Evolutionary conservation across 1,140 invertebrate genomes (phyloP).

Genomic region (Drosophila kepulauana): DNA sequence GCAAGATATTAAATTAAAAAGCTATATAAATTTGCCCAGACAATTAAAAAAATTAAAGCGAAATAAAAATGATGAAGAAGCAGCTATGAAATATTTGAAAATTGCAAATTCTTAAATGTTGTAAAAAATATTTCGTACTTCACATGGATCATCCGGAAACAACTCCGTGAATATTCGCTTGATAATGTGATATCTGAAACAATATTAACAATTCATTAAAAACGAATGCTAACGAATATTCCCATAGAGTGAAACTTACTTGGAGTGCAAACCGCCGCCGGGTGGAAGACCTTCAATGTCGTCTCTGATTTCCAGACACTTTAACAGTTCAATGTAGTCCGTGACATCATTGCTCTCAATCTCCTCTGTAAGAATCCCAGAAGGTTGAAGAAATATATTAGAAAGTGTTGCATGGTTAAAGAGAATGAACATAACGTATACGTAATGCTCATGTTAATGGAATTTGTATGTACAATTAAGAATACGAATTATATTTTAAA

Average conservation of each 20-base stretch:
- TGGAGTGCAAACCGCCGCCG: conserved; percentile 81
- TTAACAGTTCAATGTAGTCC: conserved; percentile 75
- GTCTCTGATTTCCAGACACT: conserved; percentile 70
- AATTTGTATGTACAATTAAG: conserved; percentile 59
- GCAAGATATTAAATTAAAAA: background rate
- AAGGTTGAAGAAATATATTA: conserved; percentile 22
- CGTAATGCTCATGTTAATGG: conserved; percentile 28
- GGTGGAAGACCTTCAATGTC: conserved; percentile 84
- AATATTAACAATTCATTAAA: conserved; percentile 23
- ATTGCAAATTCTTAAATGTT: conserved; percentile 59
- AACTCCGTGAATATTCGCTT: conserved; percentile 80
- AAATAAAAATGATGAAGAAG: conserved; percentile 45
- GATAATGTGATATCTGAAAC: conserved; percentile 80
- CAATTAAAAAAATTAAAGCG: conserved; percentile 7
- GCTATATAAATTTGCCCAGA: conserved; percentile 4
- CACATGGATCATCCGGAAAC: conserved; percentile 80
- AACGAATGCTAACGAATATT: background rate
- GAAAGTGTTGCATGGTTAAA: background rate
- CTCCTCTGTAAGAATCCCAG: conserved; percentile 74
- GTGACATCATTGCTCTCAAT: conserved; percentile 67
- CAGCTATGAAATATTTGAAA: conserved; percentile 40
- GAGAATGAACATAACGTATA: conserved; percentile 2
- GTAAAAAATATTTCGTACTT: conserved; percentile 83
- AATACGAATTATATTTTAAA: conserved; percentile 60
- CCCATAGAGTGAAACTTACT: conserved; percentile 54